phyloP scores from a whole-genome alignment of 2,888 invertebrate species.

The Odontocolon sp. region DNA sequence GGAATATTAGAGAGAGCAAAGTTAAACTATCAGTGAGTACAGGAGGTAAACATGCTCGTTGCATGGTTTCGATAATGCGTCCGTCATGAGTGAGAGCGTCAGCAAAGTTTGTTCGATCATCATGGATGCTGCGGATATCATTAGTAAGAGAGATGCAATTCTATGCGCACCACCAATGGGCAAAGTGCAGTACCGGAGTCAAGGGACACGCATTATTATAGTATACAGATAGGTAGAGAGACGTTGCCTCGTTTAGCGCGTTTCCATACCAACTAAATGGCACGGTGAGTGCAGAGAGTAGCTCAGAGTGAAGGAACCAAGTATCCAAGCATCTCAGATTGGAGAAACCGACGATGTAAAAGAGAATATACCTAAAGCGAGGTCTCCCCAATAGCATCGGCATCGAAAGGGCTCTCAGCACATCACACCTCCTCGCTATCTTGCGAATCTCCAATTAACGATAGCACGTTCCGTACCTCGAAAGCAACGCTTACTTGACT shows the following conservation, averaged over 20 bases:
- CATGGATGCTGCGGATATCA: slow-evolving; percentile 7
- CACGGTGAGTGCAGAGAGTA: slow-evolving; percentile 5
- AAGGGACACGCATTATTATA: slow-evolving; percentile 30
- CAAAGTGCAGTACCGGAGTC: slow-evolving; percentile 32
- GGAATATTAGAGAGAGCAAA: not conserved
- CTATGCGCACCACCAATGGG: slow-evolving; percentile 14
- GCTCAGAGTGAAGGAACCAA: slow-evolving; percentile 36
- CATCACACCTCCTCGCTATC: slow-evolving; percentile 55
- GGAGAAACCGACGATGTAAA: slow-evolving; percentile 23
- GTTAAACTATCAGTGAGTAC: slow-evolving; percentile 19
- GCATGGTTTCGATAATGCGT: slow-evolving; percentile 26
- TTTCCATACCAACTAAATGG: slow-evolving; percentile 33
- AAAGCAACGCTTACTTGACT: slow-evolving; percentile 25
- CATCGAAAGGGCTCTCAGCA: slow-evolving; percentile 5
- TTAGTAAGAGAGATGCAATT: slow-evolving; percentile 14
- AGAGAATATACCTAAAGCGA: not conserved
- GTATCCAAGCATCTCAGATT: slow-evolving; percentile 10
- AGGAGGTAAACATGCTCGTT: not conserved
- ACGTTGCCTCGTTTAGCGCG: slow-evolving; percentile 31
- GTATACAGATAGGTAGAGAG: slow-evolving; percentile 12
- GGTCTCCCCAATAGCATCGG: no score
- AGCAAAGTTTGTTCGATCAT: slow-evolving; percentile 1
- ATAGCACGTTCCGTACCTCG: slow-evolving; percentile 41
- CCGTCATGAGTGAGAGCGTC: slow-evolving; percentile 35
- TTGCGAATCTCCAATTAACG: slow-evolving; percentile 58